Evolutionary conservation across 2,888 invertebrate species (phyloP).

Genomic region (Ophion slaviceki): DNA sequence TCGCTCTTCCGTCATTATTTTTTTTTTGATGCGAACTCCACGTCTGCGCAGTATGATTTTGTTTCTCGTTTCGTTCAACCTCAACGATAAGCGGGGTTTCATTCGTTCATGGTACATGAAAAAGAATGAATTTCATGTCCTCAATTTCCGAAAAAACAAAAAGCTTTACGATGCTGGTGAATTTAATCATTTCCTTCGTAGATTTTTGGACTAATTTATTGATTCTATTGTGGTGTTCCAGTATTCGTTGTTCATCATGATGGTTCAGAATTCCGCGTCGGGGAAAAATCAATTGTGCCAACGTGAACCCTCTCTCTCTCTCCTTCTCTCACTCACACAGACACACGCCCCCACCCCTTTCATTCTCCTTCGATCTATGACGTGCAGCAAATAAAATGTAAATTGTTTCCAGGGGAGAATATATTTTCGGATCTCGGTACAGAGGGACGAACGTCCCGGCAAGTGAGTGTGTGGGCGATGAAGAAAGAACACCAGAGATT

Average conservation of each 20-base stretch:
- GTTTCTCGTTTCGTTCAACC: constrained; percentile 68
- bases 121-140: not conserved
- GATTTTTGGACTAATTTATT: not conserved
- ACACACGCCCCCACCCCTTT: not conserved
- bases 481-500: constrained; percentile 50
- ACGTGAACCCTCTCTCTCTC: constrained; percentile 45
- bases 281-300: constrained; percentile 53
- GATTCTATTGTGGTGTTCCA: not conserved
- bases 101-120: constrained; percentile 59
- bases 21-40: not conserved
- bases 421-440: constrained; percentile 66
- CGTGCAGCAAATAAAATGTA: constrained; percentile 76
- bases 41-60: constrained; percentile 8
- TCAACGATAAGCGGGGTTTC: constrained; percentile 58
- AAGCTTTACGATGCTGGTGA: not conserved
- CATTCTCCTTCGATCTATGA: constrained; percentile 10
- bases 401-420: constrained; percentile 74
- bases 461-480: constrained; percentile 25
- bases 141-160: not conserved
- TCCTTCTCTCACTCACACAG: constrained; percentile 7
- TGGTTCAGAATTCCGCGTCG: constrained; percentile 24
- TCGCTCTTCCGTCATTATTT: not conserved
- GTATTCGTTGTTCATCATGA: too few relatives aligned
- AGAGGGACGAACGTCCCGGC: constrained; percentile 4
- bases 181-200: not conserved